Base-by-base conservation (phyloP, 2,113 vertebrate species). In the Plestiodon gilberti region DNA sequence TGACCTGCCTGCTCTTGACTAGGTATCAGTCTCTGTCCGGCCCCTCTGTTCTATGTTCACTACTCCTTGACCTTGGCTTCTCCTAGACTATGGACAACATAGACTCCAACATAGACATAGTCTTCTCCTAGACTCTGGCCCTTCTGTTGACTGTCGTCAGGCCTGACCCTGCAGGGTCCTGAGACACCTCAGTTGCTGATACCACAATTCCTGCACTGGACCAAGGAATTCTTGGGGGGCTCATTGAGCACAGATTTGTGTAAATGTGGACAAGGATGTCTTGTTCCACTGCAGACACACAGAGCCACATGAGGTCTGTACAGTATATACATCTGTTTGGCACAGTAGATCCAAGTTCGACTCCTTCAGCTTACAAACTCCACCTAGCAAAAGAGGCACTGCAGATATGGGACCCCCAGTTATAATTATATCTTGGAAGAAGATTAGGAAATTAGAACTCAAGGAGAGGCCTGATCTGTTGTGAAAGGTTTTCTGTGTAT, bases 401-500 rank as follows among this genome's bases (percentile, higher is more conserved):
- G 43, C 3, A 40, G 28, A 85, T 80, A 85, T 84, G 61, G 38
- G 52, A 38, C 70, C 70, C 64, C 70, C 40, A 43, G 33, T 73
- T 55, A 87, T 87, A 81, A 76, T 59, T 84, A 48, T 80, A 71
- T 30, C 83, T 76, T 59, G 61, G 87, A 81, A 81, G 78, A 57
- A n/a, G 70, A 85, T 75, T 75, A 88, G 59, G 70, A 69, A 84
- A 79, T 84, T 84, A 79, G 77, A 20, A n/a, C 77, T 59, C 48
- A 43, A 59, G 48, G 48, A 84, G 89, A 84, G 87, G 30, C 69
- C 17, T 89, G 91, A 78, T 61, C 70, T 80, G 69, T 82, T 61
- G 81, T 76, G 55, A 20, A 67, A 87, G 59, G 0, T 75, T 30
- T 91, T 78, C 91, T 74, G 74, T 61, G 80, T 84, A 78, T 61